Conservation (phyloP, 1,140 invertebrate species). For the Trichogramma pretiosum region DNA sequence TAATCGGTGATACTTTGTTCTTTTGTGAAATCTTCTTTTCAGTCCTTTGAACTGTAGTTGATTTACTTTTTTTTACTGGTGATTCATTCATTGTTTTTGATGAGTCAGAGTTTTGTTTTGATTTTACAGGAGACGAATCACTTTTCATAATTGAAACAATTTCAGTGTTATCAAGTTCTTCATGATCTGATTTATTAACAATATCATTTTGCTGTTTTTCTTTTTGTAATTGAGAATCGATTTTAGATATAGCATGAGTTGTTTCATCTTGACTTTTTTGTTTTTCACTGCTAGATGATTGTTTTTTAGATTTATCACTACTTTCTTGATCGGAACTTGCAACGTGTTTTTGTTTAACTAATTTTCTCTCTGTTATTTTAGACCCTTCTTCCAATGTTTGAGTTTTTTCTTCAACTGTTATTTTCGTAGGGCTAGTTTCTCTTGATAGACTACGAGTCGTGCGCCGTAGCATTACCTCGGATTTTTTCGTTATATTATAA, state of each 20-base stretch:
- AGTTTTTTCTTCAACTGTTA: constrained; percentile 7
- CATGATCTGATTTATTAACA: no score
- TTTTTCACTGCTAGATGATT: constrained; percentile 25
- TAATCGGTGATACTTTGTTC: constrained; percentile 2
- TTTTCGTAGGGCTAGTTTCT: constrained; percentile 13
- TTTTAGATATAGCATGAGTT: constrained; percentile 1
- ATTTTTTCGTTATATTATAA: constrained; percentile 4
- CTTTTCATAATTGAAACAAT: no score
- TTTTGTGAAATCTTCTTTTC: constrained; percentile 1
- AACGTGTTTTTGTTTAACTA: constrained; percentile 28
- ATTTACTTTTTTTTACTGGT: not conserved
- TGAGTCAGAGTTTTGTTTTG: constrained; percentile 1
- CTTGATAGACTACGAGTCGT: constrained; percentile 3
- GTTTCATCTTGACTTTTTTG: constrained; percentile 17
- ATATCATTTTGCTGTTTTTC: constrained; percentile 20
- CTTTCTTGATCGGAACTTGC: constrained; percentile 37
- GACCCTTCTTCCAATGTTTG: constrained; percentile 21
- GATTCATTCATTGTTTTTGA: no score
- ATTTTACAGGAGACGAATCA: not conserved
- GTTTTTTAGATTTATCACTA: constrained; percentile 21
- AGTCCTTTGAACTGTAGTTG: not conserved
- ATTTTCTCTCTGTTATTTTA: constrained; percentile 18
- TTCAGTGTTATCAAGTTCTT: no score
- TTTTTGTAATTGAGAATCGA: constrained; percentile 20
- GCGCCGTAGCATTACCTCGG: constrained; percentile 8